These are phyloP conservation scores for Acestrorhynchus altus DNA, from an alignment of 2,797 vertebrate species.

Conservation along the genomic window DNA sequence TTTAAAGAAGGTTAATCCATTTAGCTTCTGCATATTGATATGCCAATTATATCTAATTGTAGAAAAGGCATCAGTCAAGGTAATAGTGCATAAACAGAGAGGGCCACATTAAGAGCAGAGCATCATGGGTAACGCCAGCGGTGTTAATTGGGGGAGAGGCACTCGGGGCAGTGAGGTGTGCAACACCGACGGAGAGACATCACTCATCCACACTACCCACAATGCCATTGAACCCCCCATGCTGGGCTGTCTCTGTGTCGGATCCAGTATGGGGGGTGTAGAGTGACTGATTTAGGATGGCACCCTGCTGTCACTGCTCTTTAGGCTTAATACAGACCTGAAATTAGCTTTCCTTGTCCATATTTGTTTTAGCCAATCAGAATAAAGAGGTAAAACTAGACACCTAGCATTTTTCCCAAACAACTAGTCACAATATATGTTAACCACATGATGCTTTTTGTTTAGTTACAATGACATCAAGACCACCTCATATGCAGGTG, in stretches of 20 bases:
- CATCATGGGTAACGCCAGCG: constrained; percentile 92
- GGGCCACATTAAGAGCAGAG: constrained; percentile 91
- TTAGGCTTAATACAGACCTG: background rate
- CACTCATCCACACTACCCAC: constrained; percentile 84
- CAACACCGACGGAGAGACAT: constrained; percentile 90
- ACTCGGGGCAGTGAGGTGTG: constrained; percentile 91
- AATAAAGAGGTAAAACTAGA: background rate
- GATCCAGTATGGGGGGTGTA: constrained; percentile 71
- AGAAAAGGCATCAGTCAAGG: constrained; percentile 96
- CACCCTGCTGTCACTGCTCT: background rate
- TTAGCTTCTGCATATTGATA: constrained; percentile 99
- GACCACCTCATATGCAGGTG: no score
- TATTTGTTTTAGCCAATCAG: background rate
- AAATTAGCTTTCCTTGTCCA: no score
- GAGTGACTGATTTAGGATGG: background rate
- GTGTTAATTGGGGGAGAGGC: constrained; percentile 94
- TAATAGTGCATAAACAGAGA: constrained; percentile 97
- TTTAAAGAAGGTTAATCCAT: constrained; percentile 98
- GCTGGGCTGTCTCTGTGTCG: constrained; percentile 85
- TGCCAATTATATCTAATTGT: constrained; percentile 97
- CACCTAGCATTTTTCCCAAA: no score
- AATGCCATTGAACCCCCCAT: constrained; percentile 88
- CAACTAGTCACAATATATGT: no score
- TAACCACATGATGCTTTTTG: no score
- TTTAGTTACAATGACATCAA: no score